Percentiles rank a stretch among this genome's conserved stretches.
phyloP scores from a whole-genome alignment of 2,888 invertebrate genomes.

The Latheticus oryzae region DNA sequence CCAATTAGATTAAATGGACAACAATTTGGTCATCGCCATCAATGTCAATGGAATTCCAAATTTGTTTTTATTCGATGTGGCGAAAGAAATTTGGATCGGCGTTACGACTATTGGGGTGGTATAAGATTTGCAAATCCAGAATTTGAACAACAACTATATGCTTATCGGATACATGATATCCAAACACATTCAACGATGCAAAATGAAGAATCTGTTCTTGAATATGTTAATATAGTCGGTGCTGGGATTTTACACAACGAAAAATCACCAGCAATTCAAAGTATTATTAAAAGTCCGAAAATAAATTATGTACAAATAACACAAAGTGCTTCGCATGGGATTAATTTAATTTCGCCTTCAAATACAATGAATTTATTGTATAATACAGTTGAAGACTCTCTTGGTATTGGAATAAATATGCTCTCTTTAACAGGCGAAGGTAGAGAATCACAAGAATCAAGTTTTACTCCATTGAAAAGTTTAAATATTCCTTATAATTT shows the following conservation, averaged over 20 bases:
- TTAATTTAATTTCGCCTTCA: slow-evolving; percentile 90
- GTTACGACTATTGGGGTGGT: slow-evolving; percentile 93
- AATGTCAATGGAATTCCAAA: slow-evolving; percentile 89
- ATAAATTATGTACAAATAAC: slow-evolving; percentile 86
- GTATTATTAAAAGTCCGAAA: slow-evolving; percentile 86
- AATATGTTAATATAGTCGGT: slow-evolving; percentile 85
- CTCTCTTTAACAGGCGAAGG: slow-evolving; percentile 94
- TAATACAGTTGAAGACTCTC: slow-evolving; percentile 79
- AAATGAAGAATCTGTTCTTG: slow-evolving; percentile 80
- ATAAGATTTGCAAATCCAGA: slow-evolving; percentile 90
- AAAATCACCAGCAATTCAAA: slow-evolving; percentile 91
- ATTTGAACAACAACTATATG: slow-evolving; percentile 88
- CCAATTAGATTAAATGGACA: slow-evolving; percentile 91
- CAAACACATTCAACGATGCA: slow-evolving; percentile 79
- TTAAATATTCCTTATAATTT: slow-evolving; percentile 89
- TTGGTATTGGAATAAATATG: slow-evolving; percentile 91
- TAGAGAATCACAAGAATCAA: slow-evolving; percentile 86
- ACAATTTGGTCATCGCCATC: slow-evolving; percentile 84
- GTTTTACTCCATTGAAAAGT: slow-evolving; percentile 86
- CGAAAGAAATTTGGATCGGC: slow-evolving; percentile 73
- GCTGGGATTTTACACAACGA: slow-evolving; percentile 97
- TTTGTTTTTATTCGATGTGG: slow-evolving; percentile 95
- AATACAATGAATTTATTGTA: slow-evolving; percentile 83
- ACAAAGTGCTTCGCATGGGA: slow-evolving; percentile 89
- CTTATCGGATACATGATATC: slow-evolving; percentile 84